phyloP scores from a whole-genome alignment of 2,888 invertebrate species.

The Mythimna albipuncta region DNA sequence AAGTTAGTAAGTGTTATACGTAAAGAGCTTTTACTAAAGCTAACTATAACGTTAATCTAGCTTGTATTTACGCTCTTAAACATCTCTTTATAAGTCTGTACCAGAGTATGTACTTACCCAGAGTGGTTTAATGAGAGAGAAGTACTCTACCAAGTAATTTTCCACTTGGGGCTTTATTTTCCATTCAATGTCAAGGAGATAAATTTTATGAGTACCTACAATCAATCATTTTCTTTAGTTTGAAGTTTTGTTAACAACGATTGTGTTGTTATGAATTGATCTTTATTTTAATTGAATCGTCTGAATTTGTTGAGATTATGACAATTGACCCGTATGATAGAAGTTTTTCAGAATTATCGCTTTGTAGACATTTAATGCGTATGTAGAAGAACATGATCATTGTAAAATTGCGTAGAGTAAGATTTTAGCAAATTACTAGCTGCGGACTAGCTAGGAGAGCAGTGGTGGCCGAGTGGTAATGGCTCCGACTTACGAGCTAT shows the following conservation, averaged over 20 bases:
- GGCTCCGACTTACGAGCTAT: too few species aligned
- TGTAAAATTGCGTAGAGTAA: too few species aligned
- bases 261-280: neutral
- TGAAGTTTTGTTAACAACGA: conserved; percentile 4
- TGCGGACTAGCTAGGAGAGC: too few species aligned
- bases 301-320: neutral
- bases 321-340: neutral
- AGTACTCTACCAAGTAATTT: conserved; percentile 30
- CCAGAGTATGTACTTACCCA: conserved; percentile 21
- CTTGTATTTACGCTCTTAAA: neutral
- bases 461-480: too few species aligned
- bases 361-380: neutral
- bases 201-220: conserved; percentile 19
- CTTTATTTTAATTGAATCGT: neutral
- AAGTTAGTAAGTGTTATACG: neutral
- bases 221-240: conserved; percentile 3
- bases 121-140: conserved; percentile 28
- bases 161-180: conserved; percentile 24
- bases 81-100: conserved; percentile 12
- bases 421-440: too few species aligned
- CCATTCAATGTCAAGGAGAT: conserved; percentile 22
- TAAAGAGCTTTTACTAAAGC: neutral
- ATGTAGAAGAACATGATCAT: too few species aligned
- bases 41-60: neutral
- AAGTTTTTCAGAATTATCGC: neutral